A percentile compares a stretch with the other conserved stretches of the same genome.
Conservation (phyloP, 1,140 invertebrate genomes). For the Drosophila pandora region DNA sequence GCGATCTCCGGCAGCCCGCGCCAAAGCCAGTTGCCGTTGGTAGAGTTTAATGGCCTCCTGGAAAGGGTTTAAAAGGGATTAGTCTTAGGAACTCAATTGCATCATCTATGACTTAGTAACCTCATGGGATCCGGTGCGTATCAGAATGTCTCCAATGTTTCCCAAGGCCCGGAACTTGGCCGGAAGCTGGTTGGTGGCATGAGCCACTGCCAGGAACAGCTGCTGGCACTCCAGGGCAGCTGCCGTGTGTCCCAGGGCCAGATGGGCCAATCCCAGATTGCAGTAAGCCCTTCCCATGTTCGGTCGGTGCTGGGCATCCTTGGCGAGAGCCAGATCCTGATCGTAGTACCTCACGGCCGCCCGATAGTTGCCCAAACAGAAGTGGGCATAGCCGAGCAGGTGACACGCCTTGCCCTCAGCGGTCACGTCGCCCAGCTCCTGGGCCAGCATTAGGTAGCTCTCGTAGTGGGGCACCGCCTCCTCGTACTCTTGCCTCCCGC, state of each 20-base stretch:
- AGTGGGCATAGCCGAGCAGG: slow-evolving; percentile 97
- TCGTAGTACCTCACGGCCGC: slow-evolving; percentile 98
- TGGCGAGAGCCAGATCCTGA: slow-evolving; percentile 96
- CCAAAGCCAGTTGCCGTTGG: slow-evolving; percentile 93
- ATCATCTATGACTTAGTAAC: background rate
- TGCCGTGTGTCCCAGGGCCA: slow-evolving; percentile 94
- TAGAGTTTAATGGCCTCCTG: slow-evolving; percentile 96
- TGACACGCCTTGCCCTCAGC: slow-evolving; percentile 98
- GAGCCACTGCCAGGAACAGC: slow-evolving; percentile 95
- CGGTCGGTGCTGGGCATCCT: slow-evolving; percentile 96
- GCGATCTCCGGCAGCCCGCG: slow-evolving; percentile 91
- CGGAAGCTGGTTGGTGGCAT: slow-evolving; percentile 94
- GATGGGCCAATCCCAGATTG: slow-evolving; percentile 94
- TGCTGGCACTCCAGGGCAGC: slow-evolving; percentile 96
- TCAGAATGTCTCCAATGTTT: slow-evolving; percentile 95
- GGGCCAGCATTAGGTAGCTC: slow-evolving; percentile 96
- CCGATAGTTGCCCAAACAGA: slow-evolving; percentile 96
- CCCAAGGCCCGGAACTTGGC: slow-evolving; percentile 95
- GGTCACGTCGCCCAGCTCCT: slow-evolving; percentile 96
- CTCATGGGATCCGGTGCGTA: slow-evolving; percentile 83
- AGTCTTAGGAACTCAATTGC: background rate
- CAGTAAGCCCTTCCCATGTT: slow-evolving; percentile 97
- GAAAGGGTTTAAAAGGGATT: background rate
- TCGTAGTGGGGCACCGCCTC: slow-evolving; percentile 98
- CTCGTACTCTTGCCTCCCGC: slow-evolving; percentile 93